A percentile compares a stretch with the other conserved stretches of the same genome.
Evolutionary conservation across 2,113 vertebrate genomes (phyloP).

Genomic region (Gallinago media): DNA sequence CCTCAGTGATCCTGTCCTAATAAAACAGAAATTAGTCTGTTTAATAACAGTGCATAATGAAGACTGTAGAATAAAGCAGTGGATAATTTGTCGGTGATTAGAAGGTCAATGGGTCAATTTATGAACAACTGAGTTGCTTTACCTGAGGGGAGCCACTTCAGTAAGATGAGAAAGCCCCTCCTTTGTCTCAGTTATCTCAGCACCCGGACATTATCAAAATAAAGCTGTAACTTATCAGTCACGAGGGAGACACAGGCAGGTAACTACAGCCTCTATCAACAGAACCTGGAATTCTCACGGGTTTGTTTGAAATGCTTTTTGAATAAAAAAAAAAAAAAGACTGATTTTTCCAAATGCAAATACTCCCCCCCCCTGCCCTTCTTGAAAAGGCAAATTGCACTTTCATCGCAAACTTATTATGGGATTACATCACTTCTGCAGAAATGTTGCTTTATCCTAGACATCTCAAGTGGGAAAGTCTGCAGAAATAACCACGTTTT

Average conservation of each 20-base stretch:
- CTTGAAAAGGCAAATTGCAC: background rate
- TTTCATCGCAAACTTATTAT: background rate
- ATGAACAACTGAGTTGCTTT: slow-evolving; percentile 86
- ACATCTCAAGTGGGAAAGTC: background rate
- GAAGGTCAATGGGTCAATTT: slow-evolving; percentile 88
- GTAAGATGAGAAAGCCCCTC: slow-evolving; percentile 78
- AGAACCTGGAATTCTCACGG: background rate
- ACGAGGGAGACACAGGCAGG: slow-evolving; percentile 18
- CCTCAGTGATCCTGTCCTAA: slow-evolving; percentile 29
- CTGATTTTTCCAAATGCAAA: background rate
- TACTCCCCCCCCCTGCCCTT: no score
- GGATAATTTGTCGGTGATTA: slow-evolving; percentile 93
- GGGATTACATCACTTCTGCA: background rate
- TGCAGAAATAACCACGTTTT: background rate
- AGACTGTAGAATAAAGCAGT: slow-evolving; percentile 51
- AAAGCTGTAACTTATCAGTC: slow-evolving; percentile 52
- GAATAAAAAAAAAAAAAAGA: background rate
- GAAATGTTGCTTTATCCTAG: background rate
- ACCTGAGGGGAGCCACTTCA: slow-evolving; percentile 83
- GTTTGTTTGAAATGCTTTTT: background rate
- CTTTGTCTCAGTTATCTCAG: slow-evolving; percentile 70
- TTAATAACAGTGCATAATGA: slow-evolving; percentile 62
- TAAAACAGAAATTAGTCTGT: slow-evolving; percentile 65
- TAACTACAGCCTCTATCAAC: background rate
- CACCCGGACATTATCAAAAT: slow-evolving; percentile 61